phyloP scores from a whole-genome alignment of 2,113 vertebrate species.

The Ophthalmolycus amberensis region DNA sequence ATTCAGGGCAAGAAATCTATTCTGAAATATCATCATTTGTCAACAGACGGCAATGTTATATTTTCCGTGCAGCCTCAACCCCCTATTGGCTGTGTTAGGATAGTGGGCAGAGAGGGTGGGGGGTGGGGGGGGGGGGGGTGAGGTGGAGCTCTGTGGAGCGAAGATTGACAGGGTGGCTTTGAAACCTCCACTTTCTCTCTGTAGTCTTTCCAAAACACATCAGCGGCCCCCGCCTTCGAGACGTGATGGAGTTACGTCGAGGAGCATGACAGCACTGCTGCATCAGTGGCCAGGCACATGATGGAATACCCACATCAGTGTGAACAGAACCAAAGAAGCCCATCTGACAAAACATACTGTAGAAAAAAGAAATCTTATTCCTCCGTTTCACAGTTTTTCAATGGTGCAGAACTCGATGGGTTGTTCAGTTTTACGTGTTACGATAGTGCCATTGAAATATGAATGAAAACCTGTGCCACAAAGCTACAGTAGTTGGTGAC shows the following conservation, averaged over 20 bases:
- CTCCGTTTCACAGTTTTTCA: slow-evolving; percentile 16
- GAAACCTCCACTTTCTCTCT: slow-evolving; percentile 74
- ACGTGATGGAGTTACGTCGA: slow-evolving; percentile 65
- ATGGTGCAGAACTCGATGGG: neutral
- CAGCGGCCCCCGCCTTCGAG: slow-evolving; percentile 48
- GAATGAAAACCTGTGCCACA: slow-evolving; percentile 21
- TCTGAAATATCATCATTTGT: slow-evolving; percentile 69
- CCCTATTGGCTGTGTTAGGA: slow-evolving; percentile 56
- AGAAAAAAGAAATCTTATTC: neutral
- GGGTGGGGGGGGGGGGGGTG: slow-evolving; percentile 11
- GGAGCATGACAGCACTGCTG: slow-evolving; percentile 58
- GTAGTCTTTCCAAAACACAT: slow-evolving; percentile 80
- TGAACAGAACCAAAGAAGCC: slow-evolving; percentile 22
- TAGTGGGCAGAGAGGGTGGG: slow-evolving; percentile 32
- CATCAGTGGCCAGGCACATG: slow-evolving; percentile 57
- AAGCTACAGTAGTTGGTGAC: slow-evolving; percentile 16
- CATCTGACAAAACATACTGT: slow-evolving; percentile 55
- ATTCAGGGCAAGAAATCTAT: slow-evolving; percentile 42
- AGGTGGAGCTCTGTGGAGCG: slow-evolving; percentile 60
- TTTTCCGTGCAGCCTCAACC: slow-evolving; percentile 65
- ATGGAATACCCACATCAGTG: slow-evolving; percentile 65
- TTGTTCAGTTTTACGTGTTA: neutral
- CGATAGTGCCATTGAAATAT: neutral
- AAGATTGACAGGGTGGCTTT: slow-evolving; percentile 74
- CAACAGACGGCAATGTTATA: slow-evolving; percentile 64